Conservation (phyloP, 1,140 invertebrate genomes). For the Sesamia nonagrioides region DNA sequence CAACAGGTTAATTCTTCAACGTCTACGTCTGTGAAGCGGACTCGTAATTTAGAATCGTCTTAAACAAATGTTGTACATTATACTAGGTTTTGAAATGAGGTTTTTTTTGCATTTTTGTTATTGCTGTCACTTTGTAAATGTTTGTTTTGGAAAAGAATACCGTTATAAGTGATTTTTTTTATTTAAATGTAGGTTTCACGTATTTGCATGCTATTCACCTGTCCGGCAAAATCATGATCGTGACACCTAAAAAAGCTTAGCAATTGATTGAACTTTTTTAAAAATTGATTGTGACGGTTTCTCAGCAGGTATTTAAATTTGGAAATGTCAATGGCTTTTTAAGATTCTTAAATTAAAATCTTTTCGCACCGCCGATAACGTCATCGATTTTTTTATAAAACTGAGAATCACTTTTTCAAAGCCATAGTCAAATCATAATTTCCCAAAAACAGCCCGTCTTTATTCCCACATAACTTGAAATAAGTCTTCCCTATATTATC, state of each 20-base stretch:
- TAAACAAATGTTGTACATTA: conserved; percentile 41
- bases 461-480: too few species aligned
- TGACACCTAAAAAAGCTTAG: conserved; percentile 6
- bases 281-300: conserved; percentile 22
- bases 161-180: conserved; percentile 11
- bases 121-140: conserved; percentile 11
- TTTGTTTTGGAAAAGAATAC: conserved; percentile 10
- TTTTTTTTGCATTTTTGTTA: conserved; percentile 20
- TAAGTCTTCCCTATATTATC: too few species aligned
- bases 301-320: conserved; percentile 14
- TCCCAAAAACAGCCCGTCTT: too few species aligned
- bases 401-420: too few species aligned
- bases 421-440: too few species aligned
- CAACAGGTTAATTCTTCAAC: conserved; percentile 51
- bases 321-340: conserved; percentile 26
- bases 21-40: conserved; percentile 37
- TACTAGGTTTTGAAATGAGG: conserved; percentile 19
- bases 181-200: conserved; percentile 22
- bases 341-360: neutral
- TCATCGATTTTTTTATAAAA: neutral
- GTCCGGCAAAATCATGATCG: conserved; percentile 16
- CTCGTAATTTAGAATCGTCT: conserved; percentile 34
- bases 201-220: conserved; percentile 32
- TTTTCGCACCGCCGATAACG: neutral
- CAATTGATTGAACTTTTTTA: neutral